phyloP scores from a whole-genome alignment of 2,888 invertebrate species.

The Dioctria rufipes region DNA sequence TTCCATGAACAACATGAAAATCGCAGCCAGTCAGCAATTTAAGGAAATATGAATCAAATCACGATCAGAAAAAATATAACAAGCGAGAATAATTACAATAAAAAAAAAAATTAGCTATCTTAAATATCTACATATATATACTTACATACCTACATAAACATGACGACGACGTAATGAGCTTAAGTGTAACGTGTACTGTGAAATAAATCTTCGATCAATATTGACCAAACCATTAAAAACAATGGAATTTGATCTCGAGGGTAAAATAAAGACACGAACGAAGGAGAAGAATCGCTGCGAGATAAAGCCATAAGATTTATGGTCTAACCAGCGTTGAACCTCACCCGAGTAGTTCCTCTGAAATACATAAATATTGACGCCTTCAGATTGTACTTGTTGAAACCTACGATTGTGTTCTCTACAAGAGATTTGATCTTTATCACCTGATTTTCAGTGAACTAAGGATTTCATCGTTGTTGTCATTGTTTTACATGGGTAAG shows the following conservation, averaged over 20 bases:
- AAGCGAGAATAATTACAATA: not conserved
- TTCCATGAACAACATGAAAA: too few relatives aligned
- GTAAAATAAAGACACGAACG: constrained; percentile 1
- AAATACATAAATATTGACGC: constrained; percentile 38
- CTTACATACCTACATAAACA: not conserved
- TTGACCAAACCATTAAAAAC: too few relatives aligned
- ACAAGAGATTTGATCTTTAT: constrained; percentile 24
- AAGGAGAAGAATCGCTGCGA: not conserved
- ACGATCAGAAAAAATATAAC: too few relatives aligned
- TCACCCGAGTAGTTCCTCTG: constrained; percentile 29
- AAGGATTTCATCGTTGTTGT: too few relatives aligned
- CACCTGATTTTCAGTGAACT: not conserved
- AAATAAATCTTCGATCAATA: too few relatives aligned
- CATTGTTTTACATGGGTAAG: too few relatives aligned
- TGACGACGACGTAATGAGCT: not conserved
- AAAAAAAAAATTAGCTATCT: too few relatives aligned
- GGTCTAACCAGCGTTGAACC: constrained; percentile 7
- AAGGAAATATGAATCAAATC: too few relatives aligned
- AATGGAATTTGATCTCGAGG: not conserved
- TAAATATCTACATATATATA: not conserved
- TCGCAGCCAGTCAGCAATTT: too few relatives aligned
- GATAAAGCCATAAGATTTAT: constrained; percentile 46
- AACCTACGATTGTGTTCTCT: constrained; percentile 13
- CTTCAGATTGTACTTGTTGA: constrained; percentile 42
- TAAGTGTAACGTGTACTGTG: too few relatives aligned